Base-by-base conservation (phyloP, 92 coral and sea anemone genomes). In the Epizoanthus ramosus region DNA sequence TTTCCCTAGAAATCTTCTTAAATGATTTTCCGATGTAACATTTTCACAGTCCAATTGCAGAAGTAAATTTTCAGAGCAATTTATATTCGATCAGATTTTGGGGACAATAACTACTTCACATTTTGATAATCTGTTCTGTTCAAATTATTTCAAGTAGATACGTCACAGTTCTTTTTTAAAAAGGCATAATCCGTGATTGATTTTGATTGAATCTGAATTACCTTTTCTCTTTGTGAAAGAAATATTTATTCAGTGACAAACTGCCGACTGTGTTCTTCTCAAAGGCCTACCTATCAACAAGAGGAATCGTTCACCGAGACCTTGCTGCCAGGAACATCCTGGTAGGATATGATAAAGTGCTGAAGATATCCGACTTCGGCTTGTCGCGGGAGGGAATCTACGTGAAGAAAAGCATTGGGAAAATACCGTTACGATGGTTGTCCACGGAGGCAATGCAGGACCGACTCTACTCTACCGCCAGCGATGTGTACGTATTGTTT, bases 361-460 rank as follows among this genome's bases (percentile, higher is more conserved):
- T 96, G 8, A 96, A 96, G 73, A 92, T 96, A 24, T 92, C 99
- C 41, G 99, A 96, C 89, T 96, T 96, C 73, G 99, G 99, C 41
- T 86, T 96, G 43, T 96, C 99, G 10, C 88, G 89, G 71, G 99
- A 96, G 83, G 99, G 99, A 1, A 72, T 88, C 14, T 96, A 96
- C 59, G 99, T 96, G 12, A 96, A 96, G 87, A 88, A 90, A 73
- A 96, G 97, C 43, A 88, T 92, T 0, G 99, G 99, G 19, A 96
- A 94, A 75, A 96, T 96, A 43, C 99, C 99, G 10, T 71, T 96
- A 25, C 89, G 99, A 52, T 96, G 99, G 99, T 81, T 96, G 68
- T 96, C 99, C 2, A 86, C 84, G 57, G 99, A 96, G 68, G 99
- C 99, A 5, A 96, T 94, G 87, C 85, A 93, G 43, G 99, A 96